A percentile compares a stretch with the other conserved stretches of the same genome.
Conservation (phyloP, 2,113 vertebrate species). For the Hyperopisus bebe region DNA sequence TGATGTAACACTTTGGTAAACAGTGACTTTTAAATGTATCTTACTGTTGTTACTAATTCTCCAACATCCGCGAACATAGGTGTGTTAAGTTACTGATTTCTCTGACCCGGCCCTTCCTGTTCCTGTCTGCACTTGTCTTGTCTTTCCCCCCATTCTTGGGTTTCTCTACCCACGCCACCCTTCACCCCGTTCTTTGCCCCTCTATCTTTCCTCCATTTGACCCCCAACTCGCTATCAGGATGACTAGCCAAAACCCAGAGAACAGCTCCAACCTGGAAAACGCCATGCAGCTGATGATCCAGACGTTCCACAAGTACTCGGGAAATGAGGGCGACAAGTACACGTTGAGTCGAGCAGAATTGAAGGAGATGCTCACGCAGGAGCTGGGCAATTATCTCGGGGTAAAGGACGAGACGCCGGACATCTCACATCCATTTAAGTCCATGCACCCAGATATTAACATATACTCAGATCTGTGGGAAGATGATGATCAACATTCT, state of each 20-base stretch:
- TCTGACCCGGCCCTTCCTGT: neutral
- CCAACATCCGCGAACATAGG: neutral
- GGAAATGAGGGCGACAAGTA: conserved; percentile 76
- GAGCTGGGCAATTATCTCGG: conserved; percentile 66
- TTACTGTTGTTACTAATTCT: neutral
- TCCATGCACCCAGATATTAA: neutral
- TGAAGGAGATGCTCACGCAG: conserved; percentile 70
- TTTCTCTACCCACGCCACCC: neutral
- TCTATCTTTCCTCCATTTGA: neutral
- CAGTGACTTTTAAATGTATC: neutral
- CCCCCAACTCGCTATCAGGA: conserved; percentile 34
- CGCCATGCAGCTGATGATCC: conserved; percentile 75
- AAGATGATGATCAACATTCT: neutral
- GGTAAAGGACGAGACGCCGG: conserved; percentile 39
- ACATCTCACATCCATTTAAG: neutral
- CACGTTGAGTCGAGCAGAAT: conserved; percentile 67
- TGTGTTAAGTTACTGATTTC: neutral
- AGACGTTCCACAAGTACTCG: conserved; percentile 78
- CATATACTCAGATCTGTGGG: neutral
- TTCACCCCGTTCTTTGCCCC: neutral
- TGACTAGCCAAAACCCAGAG: conserved; percentile 56
- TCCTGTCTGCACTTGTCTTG: neutral
- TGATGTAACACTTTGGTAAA: neutral
- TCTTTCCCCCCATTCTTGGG: neutral
- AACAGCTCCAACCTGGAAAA: conserved; percentile 63